Evolutionary conservation across 2,113 vertebrate genomes (phyloP), one percentile per base, ranked within the genome.

Genomic region (Nycticorax nycticorax): DNA sequence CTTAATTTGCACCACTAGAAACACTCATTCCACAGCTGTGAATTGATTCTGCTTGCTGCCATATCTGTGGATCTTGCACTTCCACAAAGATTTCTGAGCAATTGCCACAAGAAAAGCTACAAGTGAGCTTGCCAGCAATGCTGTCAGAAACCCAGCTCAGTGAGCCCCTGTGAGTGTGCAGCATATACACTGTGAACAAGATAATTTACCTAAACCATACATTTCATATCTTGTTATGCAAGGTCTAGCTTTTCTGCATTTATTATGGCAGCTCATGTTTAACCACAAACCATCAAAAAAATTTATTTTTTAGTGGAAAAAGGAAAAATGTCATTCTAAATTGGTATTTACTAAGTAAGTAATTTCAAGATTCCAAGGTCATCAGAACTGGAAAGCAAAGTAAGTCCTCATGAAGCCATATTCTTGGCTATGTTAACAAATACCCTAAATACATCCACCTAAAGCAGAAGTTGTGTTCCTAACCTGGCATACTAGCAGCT

Each of bases 91-190:
- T 33, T 64, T 88, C 71, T 22, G 12, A 64, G 57, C 53, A 56
- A 68, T 5, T 56, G 24, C 27, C 45, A 55, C 48, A 67, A 69
- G 23, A 93, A 95, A 67, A 26, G 24, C 32, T 35, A 16, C 1
- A 1, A 13, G 33, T 16, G 41, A 69, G 12, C 13, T 71, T 62
- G 55, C 30, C 74, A 81, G 55, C 45, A 77, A 19, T 2, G 12
- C 55, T 71, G 47, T 55, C 41, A 89, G 73, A 50, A 87, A 83
- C 19, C 3, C 52, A 27, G 10, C 57, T 73, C 87, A 26, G 52
- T 14, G 20, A 80, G 55, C 35, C 48, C 30, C 21, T 2, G 0
- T 35, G 17, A 4, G 0, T 17, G 33, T 22, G 63, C 33, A 63
- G 57, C 35, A 64, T 2, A 4, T 17, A 13, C 17, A 30, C 45